Evolutionary conservation across 2,797 vertebrate genomes (phyloP).

Genomic region (Epinephelus coioides): DNA sequence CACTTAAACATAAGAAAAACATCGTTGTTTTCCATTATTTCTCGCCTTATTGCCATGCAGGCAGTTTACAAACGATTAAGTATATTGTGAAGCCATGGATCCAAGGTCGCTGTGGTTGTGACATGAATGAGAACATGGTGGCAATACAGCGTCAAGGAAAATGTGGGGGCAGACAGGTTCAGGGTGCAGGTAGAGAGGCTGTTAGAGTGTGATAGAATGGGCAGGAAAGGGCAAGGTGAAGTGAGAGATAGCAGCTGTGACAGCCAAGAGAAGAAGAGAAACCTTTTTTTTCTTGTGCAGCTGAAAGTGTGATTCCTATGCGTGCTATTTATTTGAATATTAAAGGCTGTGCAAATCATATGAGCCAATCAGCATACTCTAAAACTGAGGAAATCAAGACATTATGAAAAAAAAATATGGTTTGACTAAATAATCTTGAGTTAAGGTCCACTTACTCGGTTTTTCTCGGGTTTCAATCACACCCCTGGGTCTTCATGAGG

Average conservation of each 20-base stretch:
- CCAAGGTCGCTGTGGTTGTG: constrained; percentile 54
- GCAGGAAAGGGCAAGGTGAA: constrained; percentile 7
- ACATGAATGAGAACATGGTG: constrained; percentile 38
- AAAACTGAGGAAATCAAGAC: background rate
- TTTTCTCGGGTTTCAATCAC: background rate
- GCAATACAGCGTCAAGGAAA: background rate
- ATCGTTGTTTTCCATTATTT: constrained; percentile 12
- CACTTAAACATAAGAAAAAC: constrained; percentile 10
- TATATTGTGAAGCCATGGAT: constrained; percentile 40
- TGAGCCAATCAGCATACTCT: background rate
- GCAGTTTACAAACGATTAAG: constrained; percentile 64
- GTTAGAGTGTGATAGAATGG: background rate
- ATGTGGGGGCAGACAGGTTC: background rate
- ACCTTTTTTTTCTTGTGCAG: background rate
- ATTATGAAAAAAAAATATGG: background rate
- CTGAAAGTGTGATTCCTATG: background rate
- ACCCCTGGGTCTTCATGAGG: background rate
- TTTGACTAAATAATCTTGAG: background rate
- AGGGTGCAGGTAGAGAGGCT: constrained; percentile 7
- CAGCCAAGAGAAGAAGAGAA: background rate
- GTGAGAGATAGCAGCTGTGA: constrained; percentile 25
- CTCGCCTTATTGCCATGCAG: constrained; percentile 6
- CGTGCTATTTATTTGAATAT: background rate
- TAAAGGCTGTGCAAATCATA: too few relatives aligned
- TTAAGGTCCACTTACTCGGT: background rate